Base-by-base conservation (phyloP, 2,797 vertebrate species). In the Silurus lanzhouensis region DNA sequence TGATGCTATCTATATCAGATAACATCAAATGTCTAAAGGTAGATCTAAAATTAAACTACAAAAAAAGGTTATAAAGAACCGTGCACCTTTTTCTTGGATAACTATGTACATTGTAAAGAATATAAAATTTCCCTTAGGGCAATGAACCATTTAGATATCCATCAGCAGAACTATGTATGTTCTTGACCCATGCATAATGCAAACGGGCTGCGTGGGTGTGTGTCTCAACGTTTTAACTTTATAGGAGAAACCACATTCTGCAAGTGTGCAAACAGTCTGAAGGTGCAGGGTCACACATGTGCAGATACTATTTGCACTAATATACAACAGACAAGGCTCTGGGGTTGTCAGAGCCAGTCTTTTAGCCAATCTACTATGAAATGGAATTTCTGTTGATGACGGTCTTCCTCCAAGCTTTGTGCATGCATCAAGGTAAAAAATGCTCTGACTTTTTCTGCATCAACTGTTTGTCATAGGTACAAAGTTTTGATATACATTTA, bases 221-320 rank as follows among this genome's bases (percentile, higher is more conserved):
- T 64, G 58, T 67, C 19, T 77, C 13, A 57, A 7, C 27, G 0
- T 46, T 77, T 60, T 83, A 76, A 22, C 82, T 71, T 27, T 25
- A 57, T 60, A 87, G 72, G 84, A 90, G 87, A 91, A 92, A 91
- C 91, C 91, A 90, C 91, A 89, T 74, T 78, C 64, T 91, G 90
- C 90, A 88, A 84, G 67, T 66, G 83, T 87, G 85, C 89, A 90
- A 83, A 87, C 52, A 85, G 61, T 17, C 71, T 75, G 82, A 83
- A 83, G 70, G 77, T 84, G 61, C 81, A 85, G 82, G 91, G 86
- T 86, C 87, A 84, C 77, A 78, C 20, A 22, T 58, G 38, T 84
- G 63, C 60, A 83, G 55, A 20, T 68, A 78, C 63, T 48, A 86
- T 83, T 78, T 78, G 10, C 72, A 55, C 82, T 80, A 48, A 83